These are phyloP conservation scores for Hipposideros armiger DNA, from an alignment of 2,113 vertebrate species.

Conservation along the genomic window DNA sequence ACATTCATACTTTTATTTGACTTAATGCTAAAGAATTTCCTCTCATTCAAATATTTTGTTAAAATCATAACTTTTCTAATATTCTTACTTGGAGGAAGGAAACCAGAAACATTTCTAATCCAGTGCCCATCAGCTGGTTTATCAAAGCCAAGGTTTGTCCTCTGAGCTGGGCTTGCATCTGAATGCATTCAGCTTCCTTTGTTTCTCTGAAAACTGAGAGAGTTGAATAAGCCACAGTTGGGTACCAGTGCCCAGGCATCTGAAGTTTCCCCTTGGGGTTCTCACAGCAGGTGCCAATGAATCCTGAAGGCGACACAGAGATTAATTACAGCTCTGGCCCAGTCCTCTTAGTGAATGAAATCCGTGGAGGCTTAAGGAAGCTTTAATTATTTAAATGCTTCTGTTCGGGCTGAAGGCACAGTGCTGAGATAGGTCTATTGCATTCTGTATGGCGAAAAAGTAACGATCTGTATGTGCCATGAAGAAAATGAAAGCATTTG, in stretches of 20 bases:
- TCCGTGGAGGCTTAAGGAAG: conserved; percentile 71
- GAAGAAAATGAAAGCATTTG: conserved; percentile 76
- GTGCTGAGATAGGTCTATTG: neutral
- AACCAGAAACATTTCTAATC: conserved; percentile 32
- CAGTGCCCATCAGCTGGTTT: neutral
- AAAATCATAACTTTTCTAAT: neutral
- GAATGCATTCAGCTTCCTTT: neutral
- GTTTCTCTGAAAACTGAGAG: conserved; percentile 59
- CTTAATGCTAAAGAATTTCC: neutral
- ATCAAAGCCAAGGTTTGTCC: conserved; percentile 60
- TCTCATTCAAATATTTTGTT: neutral
- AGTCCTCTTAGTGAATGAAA: conserved; percentile 77
- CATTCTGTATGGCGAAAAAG: neutral
- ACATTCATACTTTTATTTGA: neutral
- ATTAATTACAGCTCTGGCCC: conserved; percentile 79
- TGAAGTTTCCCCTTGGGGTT: conserved; percentile 78
- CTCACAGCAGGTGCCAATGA: conserved; percentile 81
- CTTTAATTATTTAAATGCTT: conserved; percentile 75
- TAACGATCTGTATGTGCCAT: conserved; percentile 2
- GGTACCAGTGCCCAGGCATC: conserved; percentile 69
- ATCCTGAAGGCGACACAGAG: conserved; percentile 82
- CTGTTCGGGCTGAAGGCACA: conserved; percentile 59
- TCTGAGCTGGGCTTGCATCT: conserved; percentile 16
- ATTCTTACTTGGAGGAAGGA: neutral
- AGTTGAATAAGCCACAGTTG: conserved; percentile 74